These are phyloP conservation scores for Palythoa caribaeorum DNA, from an alignment of 92 coral and sea anemone genomes.

Conservation along the genomic window DNA sequence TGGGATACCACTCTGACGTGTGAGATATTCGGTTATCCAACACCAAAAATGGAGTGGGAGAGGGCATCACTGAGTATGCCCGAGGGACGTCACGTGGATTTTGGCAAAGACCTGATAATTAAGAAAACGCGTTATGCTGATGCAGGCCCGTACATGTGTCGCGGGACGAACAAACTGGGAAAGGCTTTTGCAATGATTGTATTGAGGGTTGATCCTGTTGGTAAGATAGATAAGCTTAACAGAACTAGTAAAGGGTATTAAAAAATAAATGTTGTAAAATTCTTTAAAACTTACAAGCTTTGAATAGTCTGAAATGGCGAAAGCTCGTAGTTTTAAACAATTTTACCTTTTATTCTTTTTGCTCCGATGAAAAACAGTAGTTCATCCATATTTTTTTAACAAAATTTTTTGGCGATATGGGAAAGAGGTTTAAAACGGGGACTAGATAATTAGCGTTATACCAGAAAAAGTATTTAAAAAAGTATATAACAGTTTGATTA, in stretches of 20 bases:
- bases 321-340: no score
- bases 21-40: constrained; percentile 45
- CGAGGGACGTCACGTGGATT: constrained; percentile 57
- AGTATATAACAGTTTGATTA: no score
- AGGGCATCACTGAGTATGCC: constrained; percentile 64
- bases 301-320: no score
- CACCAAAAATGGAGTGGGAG: constrained; percentile 73
- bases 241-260: background rate
- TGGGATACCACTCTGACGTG: background rate
- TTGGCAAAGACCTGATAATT: constrained; percentile 70
- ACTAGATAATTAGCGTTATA: no score
- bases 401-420: no score
- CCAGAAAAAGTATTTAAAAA: no score
- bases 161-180: background rate
- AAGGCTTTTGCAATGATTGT: background rate
- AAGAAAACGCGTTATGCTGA: constrained; percentile 25
- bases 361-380: no score
- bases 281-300: no score
- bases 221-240: background rate
- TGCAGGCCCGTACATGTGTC: background rate
- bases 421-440: no score
- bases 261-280: no score
- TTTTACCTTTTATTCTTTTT: no score
- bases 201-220: background rate
- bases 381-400: no score